Conservation (phyloP, 2,113 vertebrate genomes). For the Tupaia tana region DNA sequence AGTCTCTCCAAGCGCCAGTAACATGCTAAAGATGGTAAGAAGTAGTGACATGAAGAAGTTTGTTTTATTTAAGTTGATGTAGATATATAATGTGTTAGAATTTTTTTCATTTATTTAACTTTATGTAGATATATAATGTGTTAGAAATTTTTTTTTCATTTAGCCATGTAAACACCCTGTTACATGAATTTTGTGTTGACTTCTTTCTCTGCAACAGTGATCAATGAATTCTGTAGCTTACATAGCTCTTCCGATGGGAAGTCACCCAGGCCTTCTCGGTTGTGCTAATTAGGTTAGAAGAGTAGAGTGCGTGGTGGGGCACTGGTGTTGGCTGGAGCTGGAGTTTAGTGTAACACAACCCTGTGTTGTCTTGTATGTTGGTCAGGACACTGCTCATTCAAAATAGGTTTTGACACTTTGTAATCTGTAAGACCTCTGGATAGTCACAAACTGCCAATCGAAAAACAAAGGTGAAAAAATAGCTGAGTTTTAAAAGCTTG, state of each 20-base stretch:
- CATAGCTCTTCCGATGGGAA: constrained; percentile 70
- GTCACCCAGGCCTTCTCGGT: constrained; percentile 49
- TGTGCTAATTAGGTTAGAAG: constrained; percentile 67
- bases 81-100: constrained; percentile 86
- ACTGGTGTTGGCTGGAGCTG: constrained; percentile 72
- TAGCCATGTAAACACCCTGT: constrained; percentile 85
- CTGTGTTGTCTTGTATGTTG: constrained; percentile 39
- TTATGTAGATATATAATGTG: constrained; percentile 87
- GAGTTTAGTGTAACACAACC: constrained; percentile 48
- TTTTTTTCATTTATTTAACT: constrained; percentile 91
- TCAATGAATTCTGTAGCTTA: constrained; percentile 72
- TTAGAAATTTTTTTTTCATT: constrained; percentile 81
- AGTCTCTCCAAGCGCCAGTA: constrained; percentile 76
- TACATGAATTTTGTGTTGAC: constrained; percentile 89
- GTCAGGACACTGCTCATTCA: constrained; percentile 71
- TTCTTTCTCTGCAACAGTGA: constrained; percentile 78
- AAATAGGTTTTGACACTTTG: constrained; percentile 72
- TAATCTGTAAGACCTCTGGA: constrained; percentile 73
- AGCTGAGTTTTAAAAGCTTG: constrained; percentile 59
- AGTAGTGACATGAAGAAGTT: not conserved
- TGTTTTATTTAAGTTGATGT: no score
- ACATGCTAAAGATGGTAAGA: constrained; percentile 86
- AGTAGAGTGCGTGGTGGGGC: constrained; percentile 73
- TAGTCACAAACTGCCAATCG: constrained; percentile 70
- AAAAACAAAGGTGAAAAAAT: not conserved